Evolutionary conservation across 2,797 vertebrate species (phyloP).

Genomic region (Fundulus diaphanus): DNA sequence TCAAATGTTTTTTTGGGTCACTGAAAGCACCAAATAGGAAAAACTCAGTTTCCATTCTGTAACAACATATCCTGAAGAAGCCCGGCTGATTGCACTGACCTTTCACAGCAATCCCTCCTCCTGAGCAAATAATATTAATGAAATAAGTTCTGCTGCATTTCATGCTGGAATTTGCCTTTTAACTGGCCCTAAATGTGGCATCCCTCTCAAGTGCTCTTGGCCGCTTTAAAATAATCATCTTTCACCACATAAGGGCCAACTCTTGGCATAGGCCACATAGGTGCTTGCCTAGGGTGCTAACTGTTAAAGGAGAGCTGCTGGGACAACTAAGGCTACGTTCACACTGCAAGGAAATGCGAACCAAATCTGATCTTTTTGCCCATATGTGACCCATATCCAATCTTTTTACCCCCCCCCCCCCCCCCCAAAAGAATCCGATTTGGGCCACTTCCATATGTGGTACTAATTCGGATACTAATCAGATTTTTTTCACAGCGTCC

Average conservation of each 20-base stretch:
- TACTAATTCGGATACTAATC: too few species aligned
- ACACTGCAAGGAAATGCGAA: too few species aligned
- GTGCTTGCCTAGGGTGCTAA: too few species aligned
- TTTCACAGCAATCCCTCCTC: background rate
- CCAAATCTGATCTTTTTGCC: too few species aligned
- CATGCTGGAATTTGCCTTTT: background rate
- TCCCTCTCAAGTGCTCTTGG: background rate
- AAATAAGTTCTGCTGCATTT: background rate
- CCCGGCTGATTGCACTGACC: background rate
- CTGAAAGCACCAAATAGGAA: background rate
- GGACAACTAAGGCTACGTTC: too few species aligned
- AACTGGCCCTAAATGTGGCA: background rate
- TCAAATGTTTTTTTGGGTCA: background rate
- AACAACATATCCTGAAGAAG: background rate
- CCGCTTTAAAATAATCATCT: background rate
- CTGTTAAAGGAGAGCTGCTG: background rate
- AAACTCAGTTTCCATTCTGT: background rate
- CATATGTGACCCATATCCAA: too few species aligned
- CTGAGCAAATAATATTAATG: background rate
- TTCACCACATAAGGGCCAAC: background rate
- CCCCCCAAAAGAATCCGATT: too few species aligned
- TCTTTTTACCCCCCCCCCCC: too few species aligned
- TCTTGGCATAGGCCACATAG: background rate
- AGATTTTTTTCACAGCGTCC: too few species aligned
- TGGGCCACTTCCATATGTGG: too few species aligned